Evolutionary conservation across 2,113 vertebrate species (phyloP).

Genomic region (Takifugu bimaculatus): DNA sequence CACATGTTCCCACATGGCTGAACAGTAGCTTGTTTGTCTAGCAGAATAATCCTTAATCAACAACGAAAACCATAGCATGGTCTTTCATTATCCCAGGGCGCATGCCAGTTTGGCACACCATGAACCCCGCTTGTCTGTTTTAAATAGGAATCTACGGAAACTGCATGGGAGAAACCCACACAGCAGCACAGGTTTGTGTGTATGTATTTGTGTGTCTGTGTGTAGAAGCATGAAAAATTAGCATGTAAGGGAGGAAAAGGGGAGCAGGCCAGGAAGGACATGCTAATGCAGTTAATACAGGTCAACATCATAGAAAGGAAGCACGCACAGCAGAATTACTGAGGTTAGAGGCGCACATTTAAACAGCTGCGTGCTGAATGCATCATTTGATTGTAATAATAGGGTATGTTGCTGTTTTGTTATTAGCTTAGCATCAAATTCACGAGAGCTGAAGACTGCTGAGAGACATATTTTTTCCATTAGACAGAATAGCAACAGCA

Average conservation of each 20-base stretch:
- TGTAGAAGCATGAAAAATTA: slow-evolving; percentile 3
- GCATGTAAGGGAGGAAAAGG: slow-evolving; percentile 13
- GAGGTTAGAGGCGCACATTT: too few species aligned
- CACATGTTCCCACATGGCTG: slow-evolving; percentile 38
- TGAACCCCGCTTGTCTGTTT: slow-evolving; percentile 46
- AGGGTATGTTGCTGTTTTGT: slow-evolving; percentile 42
- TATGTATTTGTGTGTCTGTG: background rate
- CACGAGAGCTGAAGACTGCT: slow-evolving; percentile 18
- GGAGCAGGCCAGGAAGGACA: slow-evolving; percentile 15
- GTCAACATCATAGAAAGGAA: slow-evolving; percentile 24
- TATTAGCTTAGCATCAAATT: slow-evolving; percentile 44
- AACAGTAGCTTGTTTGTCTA: slow-evolving; percentile 76
- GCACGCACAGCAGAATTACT: slow-evolving; percentile 9
- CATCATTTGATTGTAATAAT: slow-evolving; percentile 68
- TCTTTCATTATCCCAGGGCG: slow-evolving; percentile 59
- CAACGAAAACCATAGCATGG: slow-evolving; percentile 62
- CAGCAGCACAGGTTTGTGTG: slow-evolving; percentile 5
- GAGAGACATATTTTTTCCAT: slow-evolving; percentile 64
- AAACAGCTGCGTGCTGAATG: slow-evolving; percentile 30
- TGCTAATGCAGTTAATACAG: slow-evolving; percentile 27
- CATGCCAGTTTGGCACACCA: slow-evolving; percentile 58
- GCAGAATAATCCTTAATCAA: slow-evolving; percentile 73
- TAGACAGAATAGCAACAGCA: slow-evolving; percentile 45
- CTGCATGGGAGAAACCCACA: slow-evolving; percentile 25
- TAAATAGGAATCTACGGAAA: slow-evolving; percentile 51